These are phyloP conservation scores for Aptenodytes patagonicus DNA, from an alignment of 2,113 vertebrate species.

Conservation along the genomic window DNA sequence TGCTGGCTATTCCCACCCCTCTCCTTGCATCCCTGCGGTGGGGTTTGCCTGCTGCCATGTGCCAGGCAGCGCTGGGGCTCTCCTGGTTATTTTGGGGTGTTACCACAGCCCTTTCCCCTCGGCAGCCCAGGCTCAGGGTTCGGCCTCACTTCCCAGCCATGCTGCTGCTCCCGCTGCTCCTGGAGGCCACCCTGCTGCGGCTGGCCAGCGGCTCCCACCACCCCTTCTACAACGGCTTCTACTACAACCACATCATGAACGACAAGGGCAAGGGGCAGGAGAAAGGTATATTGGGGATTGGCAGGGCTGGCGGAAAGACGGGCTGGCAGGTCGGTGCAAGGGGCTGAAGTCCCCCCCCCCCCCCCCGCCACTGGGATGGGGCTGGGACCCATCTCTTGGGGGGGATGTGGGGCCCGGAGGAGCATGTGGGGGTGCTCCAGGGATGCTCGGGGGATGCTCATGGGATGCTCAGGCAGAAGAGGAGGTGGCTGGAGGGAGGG, in stretches of 20 bases:
- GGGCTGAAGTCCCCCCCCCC: not conserved
- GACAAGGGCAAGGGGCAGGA: constrained; percentile 62
- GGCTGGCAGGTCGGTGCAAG: not conserved
- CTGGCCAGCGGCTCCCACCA: constrained; percentile 9
- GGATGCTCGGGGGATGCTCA: not conserved
- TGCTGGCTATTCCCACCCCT: not conserved
- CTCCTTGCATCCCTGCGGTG: not conserved
- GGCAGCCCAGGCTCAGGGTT: not conserved
- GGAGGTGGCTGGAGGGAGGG: not conserved
- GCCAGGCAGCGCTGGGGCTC: not conserved
- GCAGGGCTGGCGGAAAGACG: not conserved
- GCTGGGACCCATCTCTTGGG: not conserved
- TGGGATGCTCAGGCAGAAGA: not conserved
- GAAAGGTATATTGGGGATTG: constrained; percentile 52
- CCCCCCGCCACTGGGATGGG: not conserved
- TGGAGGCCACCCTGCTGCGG: constrained; percentile 62
- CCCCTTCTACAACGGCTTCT: constrained; percentile 85
- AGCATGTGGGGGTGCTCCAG: accelerated
- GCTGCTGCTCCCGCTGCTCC: constrained; percentile 7
- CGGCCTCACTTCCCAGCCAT: not conserved
- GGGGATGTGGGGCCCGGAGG: not conserved
- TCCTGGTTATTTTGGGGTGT: not conserved
- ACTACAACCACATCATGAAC: constrained; percentile 80
- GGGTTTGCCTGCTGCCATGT: not conserved
- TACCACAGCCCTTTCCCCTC: not conserved